Conservation (phyloP, 2,888 invertebrate species). For the Gnatocerus cornutus region DNA sequence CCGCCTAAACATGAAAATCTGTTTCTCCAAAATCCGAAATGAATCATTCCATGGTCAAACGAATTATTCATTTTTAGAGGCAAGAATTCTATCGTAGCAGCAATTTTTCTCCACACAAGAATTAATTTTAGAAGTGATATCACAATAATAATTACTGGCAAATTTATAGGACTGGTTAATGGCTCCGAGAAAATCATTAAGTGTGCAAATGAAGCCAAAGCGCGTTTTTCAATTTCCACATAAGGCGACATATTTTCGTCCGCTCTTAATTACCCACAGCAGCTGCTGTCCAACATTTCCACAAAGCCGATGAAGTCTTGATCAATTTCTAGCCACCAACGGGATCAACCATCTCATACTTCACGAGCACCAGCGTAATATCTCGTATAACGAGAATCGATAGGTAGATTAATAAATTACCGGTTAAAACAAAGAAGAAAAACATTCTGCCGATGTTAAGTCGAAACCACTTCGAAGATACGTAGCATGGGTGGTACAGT, state of each 20-base stretch:
- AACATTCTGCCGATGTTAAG: constrained; percentile 6
- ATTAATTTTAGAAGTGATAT: constrained; percentile 19
- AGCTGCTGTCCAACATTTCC: constrained; percentile 2
- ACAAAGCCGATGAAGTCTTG: constrained; percentile 2
- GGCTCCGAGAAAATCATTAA: constrained; percentile 33
- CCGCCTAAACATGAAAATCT: too few relatives aligned
- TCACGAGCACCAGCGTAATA: background rate
- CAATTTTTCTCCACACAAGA: constrained; percentile 12
- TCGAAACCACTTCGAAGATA: constrained; percentile 7
- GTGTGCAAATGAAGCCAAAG: constrained; percentile 9
- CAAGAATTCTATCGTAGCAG: background rate
- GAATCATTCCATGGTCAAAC: too few relatives aligned
- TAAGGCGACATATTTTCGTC: constrained; percentile 6
- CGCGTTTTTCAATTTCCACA: constrained; percentile 12
- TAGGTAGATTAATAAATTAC: constrained; percentile 17
- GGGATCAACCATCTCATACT: background rate
- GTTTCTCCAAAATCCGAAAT: too few relatives aligned
- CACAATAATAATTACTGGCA: constrained; percentile 22
- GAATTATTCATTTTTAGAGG: too few relatives aligned
- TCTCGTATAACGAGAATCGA: constrained; percentile 6
- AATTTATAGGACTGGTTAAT: constrained; percentile 32
- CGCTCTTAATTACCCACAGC: constrained; percentile 15
- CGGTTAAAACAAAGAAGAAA: constrained; percentile 1
- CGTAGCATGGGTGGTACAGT: constrained; percentile 24
- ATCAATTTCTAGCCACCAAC: background rate